Base-by-base conservation (phyloP, 1,140 invertebrate species). In the Aphelenchoides besseyi region DNA sequence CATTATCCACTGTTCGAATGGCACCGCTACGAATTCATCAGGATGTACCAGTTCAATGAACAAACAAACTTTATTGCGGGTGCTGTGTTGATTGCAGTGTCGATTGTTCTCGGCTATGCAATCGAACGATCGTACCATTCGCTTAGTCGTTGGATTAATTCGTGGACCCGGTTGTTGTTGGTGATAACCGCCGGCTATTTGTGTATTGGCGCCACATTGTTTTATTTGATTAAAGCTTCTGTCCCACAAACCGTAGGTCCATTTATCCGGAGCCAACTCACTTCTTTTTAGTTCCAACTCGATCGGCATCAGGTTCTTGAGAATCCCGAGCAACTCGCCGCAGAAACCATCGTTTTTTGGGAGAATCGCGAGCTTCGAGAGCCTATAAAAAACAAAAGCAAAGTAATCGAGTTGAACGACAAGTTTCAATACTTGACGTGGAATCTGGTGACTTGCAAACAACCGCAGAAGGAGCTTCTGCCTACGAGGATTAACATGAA, bases 241-340 rank as follows among this genome's bases (percentile, higher is more conserved):
- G 41, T 48, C 23, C 41, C 41, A 23, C 41, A 48, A 23, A 48
- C 41, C 41, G 41, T 23, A 48, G 12, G 41, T 23, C 41, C 41
- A 48, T 48, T 48, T n/a, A n/a, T n/a, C n/a, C n/a, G n/a, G n/a
- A n/a, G n/a, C 41, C 41, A 48, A 48, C 41, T 48, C 41, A 48
- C 41, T 48, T 48, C 12, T 48, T 48, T 48, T 12, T 23, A 48
- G 41, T 48, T 48, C 41, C 12, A 48, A 23, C 23, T 48, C 12
- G 41, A 48, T 23, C 41, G 41, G 23, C 12, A 48, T 23, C 41
- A 48, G 12, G 41, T 48, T 12, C 41, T 48, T 12, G 41, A 48
- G 41, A 48, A 48, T 23, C 41, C 41, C 12, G 12, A 16, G 12
- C 12, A 48, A 23, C 12, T 48, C 12, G 41, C 41, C 41, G 41